phyloP scores from a whole-genome alignment of 2,113 vertebrate genomes.

The Coturnix japonica region DNA sequence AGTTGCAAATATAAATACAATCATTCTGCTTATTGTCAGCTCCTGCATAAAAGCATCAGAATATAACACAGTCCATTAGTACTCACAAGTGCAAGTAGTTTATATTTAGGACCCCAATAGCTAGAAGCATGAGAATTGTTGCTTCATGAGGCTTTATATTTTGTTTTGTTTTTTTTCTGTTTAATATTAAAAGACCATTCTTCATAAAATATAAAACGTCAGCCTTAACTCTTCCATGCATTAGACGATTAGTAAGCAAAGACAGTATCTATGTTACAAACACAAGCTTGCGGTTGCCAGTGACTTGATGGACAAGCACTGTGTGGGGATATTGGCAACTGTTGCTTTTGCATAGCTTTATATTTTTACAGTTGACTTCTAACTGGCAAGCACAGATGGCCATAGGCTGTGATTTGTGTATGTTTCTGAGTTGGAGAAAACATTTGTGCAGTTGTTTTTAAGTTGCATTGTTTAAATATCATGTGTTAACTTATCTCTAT shows the following conservation, averaged over 20 bases:
- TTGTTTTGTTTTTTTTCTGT: background rate
- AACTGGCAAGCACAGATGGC: constrained; percentile 76
- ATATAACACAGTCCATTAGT: background rate
- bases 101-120: background rate
- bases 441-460: constrained; percentile 8
- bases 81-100: background rate
- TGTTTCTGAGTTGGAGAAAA: constrained; percentile 60
- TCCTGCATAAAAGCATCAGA: background rate
- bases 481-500: background rate
- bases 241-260: background rate
- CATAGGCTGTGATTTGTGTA: constrained; percentile 27
- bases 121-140: background rate
- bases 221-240: accelerated
- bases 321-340: constrained; percentile 48
- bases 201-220: background rate
- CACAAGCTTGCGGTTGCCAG: background rate
- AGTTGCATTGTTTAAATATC: constrained; percentile 41
- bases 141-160: background rate
- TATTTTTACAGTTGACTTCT: constrained; percentile 74
- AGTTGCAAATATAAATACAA: background rate
- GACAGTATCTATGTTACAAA: background rate
- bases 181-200: background rate
- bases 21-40: background rate
- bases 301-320: constrained; percentile 32
- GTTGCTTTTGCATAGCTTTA: constrained; percentile 66